Conservation (phyloP, 2,888 invertebrate species). For the Rhodophaea formosa region DNA sequence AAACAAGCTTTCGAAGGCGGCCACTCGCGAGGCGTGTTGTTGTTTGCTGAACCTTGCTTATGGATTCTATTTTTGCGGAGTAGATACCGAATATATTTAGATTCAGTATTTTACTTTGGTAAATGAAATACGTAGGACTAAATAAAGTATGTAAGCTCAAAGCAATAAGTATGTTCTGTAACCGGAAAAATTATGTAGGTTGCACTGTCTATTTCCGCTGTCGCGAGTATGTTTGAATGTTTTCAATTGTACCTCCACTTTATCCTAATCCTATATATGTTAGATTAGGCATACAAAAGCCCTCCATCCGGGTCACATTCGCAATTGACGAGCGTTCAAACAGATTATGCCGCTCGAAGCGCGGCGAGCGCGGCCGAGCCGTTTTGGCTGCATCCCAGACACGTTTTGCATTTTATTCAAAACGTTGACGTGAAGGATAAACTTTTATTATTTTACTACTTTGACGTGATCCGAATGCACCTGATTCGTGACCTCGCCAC, state of each 20-base stretch:
- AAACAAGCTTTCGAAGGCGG: constrained; percentile 49
- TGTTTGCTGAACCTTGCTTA: constrained; percentile 15
- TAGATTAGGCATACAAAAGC: constrained; percentile 5
- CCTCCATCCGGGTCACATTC: constrained; percentile 17
- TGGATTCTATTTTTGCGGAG: neutral
- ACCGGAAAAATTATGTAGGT: too few relatives aligned
- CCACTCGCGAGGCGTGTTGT: constrained; percentile 29
- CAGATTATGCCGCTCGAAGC: constrained; percentile 35
- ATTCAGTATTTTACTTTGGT: neutral
- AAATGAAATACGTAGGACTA: neutral
- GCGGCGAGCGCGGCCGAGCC: constrained; percentile 36
- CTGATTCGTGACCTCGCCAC: constrained; percentile 38
- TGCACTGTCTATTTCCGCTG: too few relatives aligned
- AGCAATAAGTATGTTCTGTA: too few relatives aligned
- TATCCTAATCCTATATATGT: neutral
- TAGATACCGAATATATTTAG: neutral
- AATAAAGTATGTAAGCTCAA: too few relatives aligned
- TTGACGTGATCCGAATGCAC: constrained; percentile 71
- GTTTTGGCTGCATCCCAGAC: constrained; percentile 76
- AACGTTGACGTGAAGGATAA: constrained; percentile 77
- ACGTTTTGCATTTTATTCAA: constrained; percentile 80
- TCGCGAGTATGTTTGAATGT: neutral
- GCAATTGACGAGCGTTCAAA: constrained; percentile 33
- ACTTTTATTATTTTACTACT: constrained; percentile 80
- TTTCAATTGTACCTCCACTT: neutral